These are phyloP conservation scores for Aplodontia rufa DNA, from an alignment of 2,113 vertebrate species.

Conservation along the genomic window DNA sequence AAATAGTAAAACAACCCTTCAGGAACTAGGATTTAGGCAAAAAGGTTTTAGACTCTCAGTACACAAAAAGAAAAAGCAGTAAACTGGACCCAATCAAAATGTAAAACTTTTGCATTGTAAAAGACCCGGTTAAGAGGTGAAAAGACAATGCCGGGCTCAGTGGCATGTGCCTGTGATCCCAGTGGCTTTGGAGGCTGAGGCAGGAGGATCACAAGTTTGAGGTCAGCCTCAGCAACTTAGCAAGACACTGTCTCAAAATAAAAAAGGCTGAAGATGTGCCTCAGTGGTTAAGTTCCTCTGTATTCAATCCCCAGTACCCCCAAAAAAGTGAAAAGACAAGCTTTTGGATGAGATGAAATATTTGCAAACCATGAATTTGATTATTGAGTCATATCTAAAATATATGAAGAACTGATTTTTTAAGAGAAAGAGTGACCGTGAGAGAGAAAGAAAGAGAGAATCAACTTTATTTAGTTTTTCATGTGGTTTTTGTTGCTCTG, in stretches of 20 bases:
- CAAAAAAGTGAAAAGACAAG: background rate
- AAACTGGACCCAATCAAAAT: background rate
- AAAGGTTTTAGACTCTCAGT: background rate
- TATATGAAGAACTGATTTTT: background rate
- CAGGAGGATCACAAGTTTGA: too few relatives aligned
- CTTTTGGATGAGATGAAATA: background rate
- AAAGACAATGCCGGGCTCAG: background rate
- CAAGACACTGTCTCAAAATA: too few relatives aligned
- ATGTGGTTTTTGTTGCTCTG: too few relatives aligned
- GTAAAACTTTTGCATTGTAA: background rate
- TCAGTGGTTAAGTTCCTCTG: too few relatives aligned
- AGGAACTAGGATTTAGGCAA: background rate
- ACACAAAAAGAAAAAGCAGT: background rate
- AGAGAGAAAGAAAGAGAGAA: too few relatives aligned
- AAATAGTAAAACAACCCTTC: background rate
- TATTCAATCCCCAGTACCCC: too few relatives aligned
- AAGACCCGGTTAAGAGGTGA: conserved; percentile 6
- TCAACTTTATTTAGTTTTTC: too few relatives aligned
- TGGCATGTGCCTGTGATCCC: background rate
- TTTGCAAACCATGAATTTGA: background rate
- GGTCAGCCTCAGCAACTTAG: too few relatives aligned
- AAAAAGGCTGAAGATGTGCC: too few relatives aligned
- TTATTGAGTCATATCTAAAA: background rate
- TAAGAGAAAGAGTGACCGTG: too few relatives aligned
- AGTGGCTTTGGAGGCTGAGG: too few relatives aligned